These are phyloP conservation scores for Zonotrichia leucophrys DNA, from an alignment of 2,113 vertebrate species.

Conservation along the genomic window DNA sequence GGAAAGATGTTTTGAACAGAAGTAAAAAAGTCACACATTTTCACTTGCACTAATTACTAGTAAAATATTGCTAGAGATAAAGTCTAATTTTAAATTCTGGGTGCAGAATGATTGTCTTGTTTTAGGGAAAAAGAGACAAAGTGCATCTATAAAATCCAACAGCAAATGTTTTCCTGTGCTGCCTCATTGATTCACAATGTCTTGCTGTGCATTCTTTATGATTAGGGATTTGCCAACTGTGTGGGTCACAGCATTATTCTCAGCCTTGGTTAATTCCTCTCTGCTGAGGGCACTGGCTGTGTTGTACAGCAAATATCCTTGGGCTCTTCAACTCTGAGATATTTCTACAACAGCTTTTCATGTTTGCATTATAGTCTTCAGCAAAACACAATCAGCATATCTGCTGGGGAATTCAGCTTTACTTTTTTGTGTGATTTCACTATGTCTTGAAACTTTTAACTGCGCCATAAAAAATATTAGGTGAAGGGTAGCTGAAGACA, in stretches of 20 bases:
- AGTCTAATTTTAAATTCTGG: constrained; percentile 17
- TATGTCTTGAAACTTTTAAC: neutral
- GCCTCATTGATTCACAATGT: neutral
- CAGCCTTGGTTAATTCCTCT: constrained; percentile 1
- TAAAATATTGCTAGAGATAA: neutral
- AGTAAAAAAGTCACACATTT: neutral
- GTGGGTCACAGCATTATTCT: neutral
- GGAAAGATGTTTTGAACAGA: neutral
- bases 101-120: neutral
- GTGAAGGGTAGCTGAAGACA: neutral
- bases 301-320: neutral
- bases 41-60: neutral
- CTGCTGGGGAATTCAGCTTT: neutral
- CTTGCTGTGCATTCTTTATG: neutral
- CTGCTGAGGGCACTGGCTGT: neutral
- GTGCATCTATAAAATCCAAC: neutral
- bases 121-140: neutral
- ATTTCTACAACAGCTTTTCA: neutral
- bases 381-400: neutral
- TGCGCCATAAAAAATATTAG: neutral
- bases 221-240: neutral
- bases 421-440: neutral
- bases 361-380: neutral
- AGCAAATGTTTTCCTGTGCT: neutral
- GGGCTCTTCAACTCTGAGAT: neutral